Percentiles rank a stretch among this genome's conserved stretches.
Conservation (phyloP, 2,888 invertebrate species). For the Mesorhabditis spiculigera region DNA sequence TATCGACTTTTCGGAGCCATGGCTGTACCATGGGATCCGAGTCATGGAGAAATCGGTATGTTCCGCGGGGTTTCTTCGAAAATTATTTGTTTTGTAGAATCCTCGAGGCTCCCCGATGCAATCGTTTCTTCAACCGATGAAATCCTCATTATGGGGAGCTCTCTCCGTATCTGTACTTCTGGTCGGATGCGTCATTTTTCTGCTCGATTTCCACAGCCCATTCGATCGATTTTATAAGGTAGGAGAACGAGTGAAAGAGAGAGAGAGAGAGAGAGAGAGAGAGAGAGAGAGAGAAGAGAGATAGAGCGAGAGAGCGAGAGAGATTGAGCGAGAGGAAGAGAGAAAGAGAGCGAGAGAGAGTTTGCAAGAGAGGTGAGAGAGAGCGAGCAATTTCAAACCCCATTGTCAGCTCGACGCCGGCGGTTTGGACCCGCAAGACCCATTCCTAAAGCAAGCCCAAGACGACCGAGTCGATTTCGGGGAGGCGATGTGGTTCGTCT, state of each 20-base stretch:
- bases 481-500: constrained; percentile 99
- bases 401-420: background rate
- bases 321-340: constrained; percentile 12
- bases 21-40: constrained; percentile 97
- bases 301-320: too few species aligned
- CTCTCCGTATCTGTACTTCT: constrained; percentile 98
- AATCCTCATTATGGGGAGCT: constrained; percentile 74
- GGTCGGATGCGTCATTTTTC: constrained; percentile 89
- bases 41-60: constrained; percentile 90
- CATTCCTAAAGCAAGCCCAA: constrained; percentile 18
- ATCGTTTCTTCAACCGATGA: constrained; percentile 98
- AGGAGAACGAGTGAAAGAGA: constrained; percentile 14
- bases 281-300: too few species aligned
- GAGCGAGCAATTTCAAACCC: too few species aligned
- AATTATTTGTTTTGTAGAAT: background rate
- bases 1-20: constrained; percentile 98
- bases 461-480: constrained; percentile 88
- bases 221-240: constrained; percentile 63
- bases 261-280: background rate
- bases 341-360: constrained; percentile 9
- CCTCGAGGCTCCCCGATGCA: constrained; percentile 92
- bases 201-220: constrained; percentile 76
- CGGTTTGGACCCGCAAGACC: constrained; percentile 16
- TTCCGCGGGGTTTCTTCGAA: background rate
- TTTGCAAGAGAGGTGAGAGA: too few species aligned